phyloP scores from a whole-genome alignment of 2,888 invertebrate species.

The Scotopteryx bipunctaria region DNA sequence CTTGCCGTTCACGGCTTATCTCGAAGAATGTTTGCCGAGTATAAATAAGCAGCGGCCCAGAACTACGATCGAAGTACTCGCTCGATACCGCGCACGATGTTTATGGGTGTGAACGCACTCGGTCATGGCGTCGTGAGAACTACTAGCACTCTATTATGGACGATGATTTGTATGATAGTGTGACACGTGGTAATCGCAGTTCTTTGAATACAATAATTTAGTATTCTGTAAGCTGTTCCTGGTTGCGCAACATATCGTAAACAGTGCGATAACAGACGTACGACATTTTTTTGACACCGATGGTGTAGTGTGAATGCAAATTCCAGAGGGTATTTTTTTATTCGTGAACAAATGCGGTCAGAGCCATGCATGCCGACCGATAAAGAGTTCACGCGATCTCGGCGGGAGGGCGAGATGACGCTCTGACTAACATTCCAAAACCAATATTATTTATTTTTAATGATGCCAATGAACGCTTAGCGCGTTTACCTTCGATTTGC shows the following conservation, averaged over 20 bases:
- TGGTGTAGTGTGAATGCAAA: slow-evolving; percentile 9
- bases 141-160: slow-evolving; percentile 59
- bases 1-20: slow-evolving; percentile 76
- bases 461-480: slow-evolving; percentile 75
- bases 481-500: slow-evolving; percentile 70
- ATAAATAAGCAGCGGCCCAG: slow-evolving; percentile 70
- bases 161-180: slow-evolving; percentile 57
- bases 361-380: slow-evolving; percentile 55
- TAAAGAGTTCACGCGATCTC: slow-evolving; percentile 75
- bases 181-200: slow-evolving; percentile 67
- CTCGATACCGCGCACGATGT: slow-evolving; percentile 57
- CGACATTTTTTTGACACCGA: slow-evolving; percentile 4
- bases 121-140: slow-evolving; percentile 70
- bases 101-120: slow-evolving; percentile 74
- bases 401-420: slow-evolving; percentile 73
- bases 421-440: slow-evolving; percentile 69
- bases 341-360: slow-evolving; percentile 42
- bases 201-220: slow-evolving; percentile 15
- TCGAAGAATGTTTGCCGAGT: slow-evolving; percentile 68
- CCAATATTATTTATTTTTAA: slow-evolving; percentile 75
- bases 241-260: slow-evolving; percentile 51
- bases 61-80: slow-evolving; percentile 52
- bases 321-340: slow-evolving; percentile 29
- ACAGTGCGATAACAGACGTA: slow-evolving; percentile 40
- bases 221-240: neutral